phyloP scores from a whole-genome alignment of 2,113 vertebrate genomes.

The Macquaria australasica region DNA sequence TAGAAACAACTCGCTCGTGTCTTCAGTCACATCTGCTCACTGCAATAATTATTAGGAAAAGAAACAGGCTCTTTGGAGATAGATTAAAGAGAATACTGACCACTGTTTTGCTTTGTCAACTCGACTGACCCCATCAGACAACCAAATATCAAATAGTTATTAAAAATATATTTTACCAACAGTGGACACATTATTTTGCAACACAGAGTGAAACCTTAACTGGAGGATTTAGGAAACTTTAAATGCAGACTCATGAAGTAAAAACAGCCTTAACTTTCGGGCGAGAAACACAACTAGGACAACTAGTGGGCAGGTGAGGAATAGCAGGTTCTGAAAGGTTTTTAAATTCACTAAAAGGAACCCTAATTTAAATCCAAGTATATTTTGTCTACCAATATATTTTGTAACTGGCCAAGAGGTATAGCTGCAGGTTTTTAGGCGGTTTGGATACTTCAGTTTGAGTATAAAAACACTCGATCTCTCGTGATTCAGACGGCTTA shows the following conservation, averaged over 20 bases:
- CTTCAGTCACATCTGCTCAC: conserved; percentile 47
- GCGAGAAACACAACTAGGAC: neutral
- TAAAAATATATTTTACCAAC: too few relatives aligned
- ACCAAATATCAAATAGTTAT: too few relatives aligned
- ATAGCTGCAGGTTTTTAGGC: neutral
- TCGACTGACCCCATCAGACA: too few relatives aligned
- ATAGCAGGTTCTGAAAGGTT: neutral
- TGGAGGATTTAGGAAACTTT: neutral
- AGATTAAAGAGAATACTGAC: conserved; percentile 60
- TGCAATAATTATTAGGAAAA: conserved; percentile 31
- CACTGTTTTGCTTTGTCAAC: conserved; percentile 34
- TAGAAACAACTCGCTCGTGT: conserved; percentile 62
- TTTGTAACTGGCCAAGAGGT: neutral
- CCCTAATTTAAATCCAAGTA: neutral
- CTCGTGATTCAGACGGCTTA: conserved; percentile 9
- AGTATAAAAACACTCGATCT: neutral
- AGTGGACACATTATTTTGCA: too few relatives aligned
- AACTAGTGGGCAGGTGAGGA: neutral
- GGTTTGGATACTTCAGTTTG: neutral
- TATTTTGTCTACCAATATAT: neutral
- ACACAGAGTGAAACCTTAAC: too few relatives aligned
- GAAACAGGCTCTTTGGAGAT: conserved; percentile 43
- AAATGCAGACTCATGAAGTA: neutral
- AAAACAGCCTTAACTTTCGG: neutral
- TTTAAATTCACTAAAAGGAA: neutral